A percentile compares a stretch with the other conserved stretches of the same genome.
These are phyloP conservation scores for Nannoperca australis DNA, from an alignment of 2,797 vertebrate species.

Conservation along the genomic window DNA sequence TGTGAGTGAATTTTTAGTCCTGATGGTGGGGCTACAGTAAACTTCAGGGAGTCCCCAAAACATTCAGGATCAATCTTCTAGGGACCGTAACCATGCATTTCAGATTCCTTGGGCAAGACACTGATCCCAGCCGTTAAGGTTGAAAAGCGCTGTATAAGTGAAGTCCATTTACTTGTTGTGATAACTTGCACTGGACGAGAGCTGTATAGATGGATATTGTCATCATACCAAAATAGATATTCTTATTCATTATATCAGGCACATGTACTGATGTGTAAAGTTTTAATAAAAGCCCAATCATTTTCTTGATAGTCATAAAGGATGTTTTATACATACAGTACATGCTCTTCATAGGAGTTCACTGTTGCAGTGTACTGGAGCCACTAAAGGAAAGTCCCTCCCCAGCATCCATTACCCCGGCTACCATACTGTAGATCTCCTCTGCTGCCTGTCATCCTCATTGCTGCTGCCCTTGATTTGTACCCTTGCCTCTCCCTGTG, in stretches of 20 bases:
- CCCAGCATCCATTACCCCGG: not conserved
- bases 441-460: conserved; percentile 29
- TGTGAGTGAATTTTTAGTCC: not conserved
- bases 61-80: not conserved
- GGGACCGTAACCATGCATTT: accelerated
- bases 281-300: not conserved
- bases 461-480: conserved; percentile 34
- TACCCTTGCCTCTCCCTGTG: conserved; percentile 15
- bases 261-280: not conserved
- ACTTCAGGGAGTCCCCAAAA: not conserved
- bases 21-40: not conserved
- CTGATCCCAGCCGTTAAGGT: too few relatives aligned
- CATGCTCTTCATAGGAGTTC: not conserved
- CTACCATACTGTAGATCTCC: conserved; percentile 1
- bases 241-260: not conserved
- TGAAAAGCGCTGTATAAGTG: too few relatives aligned
- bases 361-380: not conserved
- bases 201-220: not conserved
- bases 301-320: not conserved
- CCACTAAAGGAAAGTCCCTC: conserved; percentile 3
- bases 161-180: not conserved
- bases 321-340: not conserved
- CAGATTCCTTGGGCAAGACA: too few relatives aligned
- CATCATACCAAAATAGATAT: not conserved
- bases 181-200: not conserved